Conservation (phyloP, 2,888 invertebrate genomes). For the Tillus elongatus region DNA sequence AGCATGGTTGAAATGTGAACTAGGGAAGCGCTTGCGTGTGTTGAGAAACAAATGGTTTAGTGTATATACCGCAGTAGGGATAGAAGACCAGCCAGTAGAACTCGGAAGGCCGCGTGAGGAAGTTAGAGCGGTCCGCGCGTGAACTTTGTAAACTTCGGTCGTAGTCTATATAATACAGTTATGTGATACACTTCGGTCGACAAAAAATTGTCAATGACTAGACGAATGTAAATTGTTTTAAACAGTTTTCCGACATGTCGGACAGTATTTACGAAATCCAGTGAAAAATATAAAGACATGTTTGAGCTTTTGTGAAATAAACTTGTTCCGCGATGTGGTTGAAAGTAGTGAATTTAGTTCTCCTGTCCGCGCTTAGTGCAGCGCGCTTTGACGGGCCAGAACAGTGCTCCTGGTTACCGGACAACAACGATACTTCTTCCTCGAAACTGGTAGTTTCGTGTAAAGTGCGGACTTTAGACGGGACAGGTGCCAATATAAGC, state of each 20-base stretch:
- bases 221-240: no score
- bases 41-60: slow-evolving; percentile 16
- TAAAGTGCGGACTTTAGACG: slow-evolving; percentile 61
- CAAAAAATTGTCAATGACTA: no score
- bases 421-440: slow-evolving; percentile 43
- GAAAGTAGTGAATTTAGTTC: slow-evolving; percentile 9
- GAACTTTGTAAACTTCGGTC: not conserved
- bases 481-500: slow-evolving; percentile 57
- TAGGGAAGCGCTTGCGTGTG: slow-evolving; percentile 26
- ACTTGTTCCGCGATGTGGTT: slow-evolving; percentile 13
- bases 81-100: slow-evolving; percentile 32
- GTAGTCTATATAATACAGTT: no score
- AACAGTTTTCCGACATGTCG: no score
- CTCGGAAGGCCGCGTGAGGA: slow-evolving; percentile 25
- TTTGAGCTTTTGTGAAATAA: not conserved
- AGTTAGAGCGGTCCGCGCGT: slow-evolving; percentile 5
- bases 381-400: slow-evolving; percentile 41
- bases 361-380: slow-evolving; percentile 23
- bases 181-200: no score
- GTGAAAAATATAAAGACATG: not conserved
- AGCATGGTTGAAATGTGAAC: slow-evolving; percentile 19
- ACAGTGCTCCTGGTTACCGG: slow-evolving; percentile 43
- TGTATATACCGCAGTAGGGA: slow-evolving; percentile 36
- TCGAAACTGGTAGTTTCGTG: slow-evolving; percentile 52
- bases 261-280: slow-evolving; percentile 2